Evolutionary conservation across 2,113 vertebrate genomes (phyloP).

Genomic region (Phycodurus eques): DNA sequence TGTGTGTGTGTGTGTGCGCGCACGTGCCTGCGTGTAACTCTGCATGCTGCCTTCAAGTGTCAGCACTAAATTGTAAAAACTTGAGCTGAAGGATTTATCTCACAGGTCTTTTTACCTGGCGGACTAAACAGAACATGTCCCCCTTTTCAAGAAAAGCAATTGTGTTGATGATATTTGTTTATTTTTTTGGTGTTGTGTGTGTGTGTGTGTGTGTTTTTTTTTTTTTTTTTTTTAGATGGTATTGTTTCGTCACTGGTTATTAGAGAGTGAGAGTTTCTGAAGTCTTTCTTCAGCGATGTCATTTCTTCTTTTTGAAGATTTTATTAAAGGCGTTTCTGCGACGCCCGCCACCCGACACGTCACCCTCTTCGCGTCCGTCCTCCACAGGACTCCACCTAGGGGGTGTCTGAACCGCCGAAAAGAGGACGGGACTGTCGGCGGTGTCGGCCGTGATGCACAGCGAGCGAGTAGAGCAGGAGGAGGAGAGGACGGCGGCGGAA

Average conservation of each 20-base stretch:
- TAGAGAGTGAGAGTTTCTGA: not conserved
- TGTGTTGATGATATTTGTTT: not conserved
- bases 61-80: constrained; percentile 2
- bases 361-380: constrained; percentile 81
- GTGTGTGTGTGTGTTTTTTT: too few relatives aligned
- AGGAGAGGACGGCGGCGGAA: constrained; percentile 30
- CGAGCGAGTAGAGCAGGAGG: constrained; percentile 79
- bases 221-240: not conserved
- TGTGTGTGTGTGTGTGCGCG: not conserved
- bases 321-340: constrained; percentile 87
- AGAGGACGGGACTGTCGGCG: constrained; percentile 49
- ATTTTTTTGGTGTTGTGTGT: too few relatives aligned
- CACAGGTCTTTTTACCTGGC: not conserved
- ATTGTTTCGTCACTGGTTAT: not conserved
- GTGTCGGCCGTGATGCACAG: constrained; percentile 77
- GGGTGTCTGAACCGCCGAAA: constrained; percentile 63
- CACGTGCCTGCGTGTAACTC: not conserved
- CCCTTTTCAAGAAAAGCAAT: not conserved
- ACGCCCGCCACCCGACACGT: constrained; percentile 72
- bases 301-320: constrained; percentile 89
- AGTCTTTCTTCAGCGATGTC: constrained; percentile 28
- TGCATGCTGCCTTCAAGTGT: constrained; percentile 1
- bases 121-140: not conserved
- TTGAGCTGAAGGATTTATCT: not conserved
- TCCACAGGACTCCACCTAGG: constrained; percentile 77